Percentiles rank a stretch among this genome's conserved stretches.
Conservation (phyloP, 1,140 invertebrate species). For the Cyrtorhinus lividipennis region DNA sequence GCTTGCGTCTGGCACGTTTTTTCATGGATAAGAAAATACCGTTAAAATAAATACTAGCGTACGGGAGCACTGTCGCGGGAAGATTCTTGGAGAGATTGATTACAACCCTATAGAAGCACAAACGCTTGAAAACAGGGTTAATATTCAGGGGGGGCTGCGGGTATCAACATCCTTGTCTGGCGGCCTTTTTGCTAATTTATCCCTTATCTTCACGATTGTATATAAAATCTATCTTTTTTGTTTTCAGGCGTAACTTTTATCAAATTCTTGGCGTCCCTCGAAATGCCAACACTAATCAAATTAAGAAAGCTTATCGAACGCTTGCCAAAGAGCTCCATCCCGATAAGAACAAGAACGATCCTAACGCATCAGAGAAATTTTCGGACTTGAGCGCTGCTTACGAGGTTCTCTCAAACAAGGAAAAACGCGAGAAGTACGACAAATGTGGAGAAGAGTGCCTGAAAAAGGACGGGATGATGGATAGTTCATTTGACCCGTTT, state of each 20-base stretch:
- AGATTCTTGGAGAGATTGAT: no score
- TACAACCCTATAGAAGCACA: no score
- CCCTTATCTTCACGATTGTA: neutral
- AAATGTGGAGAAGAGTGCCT: constrained; percentile 93
- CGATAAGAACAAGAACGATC: constrained; percentile 94
- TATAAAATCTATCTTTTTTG: no score
- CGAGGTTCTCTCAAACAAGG: constrained; percentile 84
- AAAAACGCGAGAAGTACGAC: constrained; percentile 92
- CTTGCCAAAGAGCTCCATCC: constrained; percentile 95
- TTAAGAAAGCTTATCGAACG: constrained; percentile 94
- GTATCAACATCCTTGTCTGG: no score
- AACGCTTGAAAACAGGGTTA: no score
- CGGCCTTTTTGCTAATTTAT: neutral
- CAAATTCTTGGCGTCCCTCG: constrained; percentile 73
- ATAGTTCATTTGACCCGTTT: constrained; percentile 45
- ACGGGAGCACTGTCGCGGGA: no score
- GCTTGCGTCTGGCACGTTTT: no score
- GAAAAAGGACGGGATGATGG: constrained; percentile 83
- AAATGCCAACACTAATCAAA: constrained; percentile 78
- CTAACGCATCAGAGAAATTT: constrained; percentile 81
- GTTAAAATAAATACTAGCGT: no score
- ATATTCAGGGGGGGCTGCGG: no score
- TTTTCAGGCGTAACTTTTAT: constrained; percentile 69
- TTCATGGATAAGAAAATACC: no score
- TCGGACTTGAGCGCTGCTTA: constrained; percentile 95